phyloP scores from a whole-genome alignment of 1,140 invertebrate species.

The Octopus bimaculoides region DNA sequence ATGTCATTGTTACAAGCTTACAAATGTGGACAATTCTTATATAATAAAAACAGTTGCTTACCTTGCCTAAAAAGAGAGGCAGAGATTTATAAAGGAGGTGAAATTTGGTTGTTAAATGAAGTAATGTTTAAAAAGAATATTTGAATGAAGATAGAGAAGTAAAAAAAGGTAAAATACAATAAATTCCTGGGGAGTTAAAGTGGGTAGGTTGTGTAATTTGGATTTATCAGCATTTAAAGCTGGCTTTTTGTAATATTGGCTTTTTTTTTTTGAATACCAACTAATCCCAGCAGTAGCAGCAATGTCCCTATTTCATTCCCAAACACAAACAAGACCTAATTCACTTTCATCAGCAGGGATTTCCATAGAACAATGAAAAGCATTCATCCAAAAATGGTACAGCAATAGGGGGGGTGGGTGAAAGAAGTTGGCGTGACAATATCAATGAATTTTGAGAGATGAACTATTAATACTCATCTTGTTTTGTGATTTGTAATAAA shows the following conservation, averaged over 20 bases:
- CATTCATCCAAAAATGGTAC: conserved; percentile 4
- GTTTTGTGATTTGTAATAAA: not conserved
- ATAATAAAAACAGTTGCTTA: too few relatives aligned
- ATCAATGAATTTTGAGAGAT: conserved; percentile 1
- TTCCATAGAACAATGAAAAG: conserved; percentile 2
- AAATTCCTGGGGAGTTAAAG: not conserved
- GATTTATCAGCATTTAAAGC: too few relatives aligned
- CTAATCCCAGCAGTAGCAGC: conserved; percentile 5
- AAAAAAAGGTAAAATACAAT: not conserved
- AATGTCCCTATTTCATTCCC: conserved; percentile 1
- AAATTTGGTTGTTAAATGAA: not conserved
- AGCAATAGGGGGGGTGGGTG: not conserved
- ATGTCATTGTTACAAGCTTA: too few relatives aligned
- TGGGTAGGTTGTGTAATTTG: not conserved
- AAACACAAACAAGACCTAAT: not conserved
- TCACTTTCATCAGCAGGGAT: conserved; percentile 9
- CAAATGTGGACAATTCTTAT: too few relatives aligned
- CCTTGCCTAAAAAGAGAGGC: too few relatives aligned
- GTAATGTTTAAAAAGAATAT: not conserved
- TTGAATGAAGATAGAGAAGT: not conserved
- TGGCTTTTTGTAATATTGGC: not conserved
- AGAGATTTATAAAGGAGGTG: not conserved
- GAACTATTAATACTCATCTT: not conserved
- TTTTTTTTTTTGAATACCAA: not conserved
- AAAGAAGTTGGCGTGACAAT: conserved; percentile 1